Evolutionary conservation across 2,797 vertebrate species (phyloP).

Genomic region (Gambusia yucatana): DNA sequence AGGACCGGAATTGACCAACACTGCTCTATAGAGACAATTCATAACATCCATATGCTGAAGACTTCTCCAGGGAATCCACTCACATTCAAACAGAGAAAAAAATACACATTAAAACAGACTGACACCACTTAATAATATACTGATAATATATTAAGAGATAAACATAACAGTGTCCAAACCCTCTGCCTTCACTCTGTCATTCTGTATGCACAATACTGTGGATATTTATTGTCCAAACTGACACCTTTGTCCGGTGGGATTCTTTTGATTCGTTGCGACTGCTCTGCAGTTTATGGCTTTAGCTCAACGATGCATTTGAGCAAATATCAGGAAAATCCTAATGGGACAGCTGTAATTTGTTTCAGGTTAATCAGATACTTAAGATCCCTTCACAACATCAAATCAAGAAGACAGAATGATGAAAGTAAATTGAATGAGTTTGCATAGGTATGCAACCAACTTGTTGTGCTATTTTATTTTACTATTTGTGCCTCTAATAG

Average conservation of each 20-base stretch:
- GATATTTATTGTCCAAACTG: not conserved
- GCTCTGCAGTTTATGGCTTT: not conserved
- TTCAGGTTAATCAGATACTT: not conserved
- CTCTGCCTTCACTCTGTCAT: not conserved
- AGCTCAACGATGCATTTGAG: not conserved
- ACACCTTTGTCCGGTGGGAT: not conserved
- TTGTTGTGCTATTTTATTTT: not conserved
- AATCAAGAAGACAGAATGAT: not conserved
- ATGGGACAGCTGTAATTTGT: not conserved
- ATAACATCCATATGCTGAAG: no score
- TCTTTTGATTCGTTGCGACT: not conserved
- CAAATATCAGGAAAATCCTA: not conserved
- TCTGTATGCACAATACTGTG: not conserved
- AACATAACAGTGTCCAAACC: no score
- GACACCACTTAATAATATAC: no score
- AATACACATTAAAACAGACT: no score
- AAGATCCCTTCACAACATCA: not conserved
- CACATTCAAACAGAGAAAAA: no score
- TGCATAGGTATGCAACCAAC: not conserved
- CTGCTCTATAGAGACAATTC: no score
- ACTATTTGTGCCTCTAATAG: not conserved
- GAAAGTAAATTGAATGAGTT: not conserved
- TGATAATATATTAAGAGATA: no score
- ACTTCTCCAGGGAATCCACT: no score
- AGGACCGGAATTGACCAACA: no score